These are phyloP conservation scores for Morone chrysops DNA, from an alignment of 2,113 vertebrate species.

Conservation along the genomic window DNA sequence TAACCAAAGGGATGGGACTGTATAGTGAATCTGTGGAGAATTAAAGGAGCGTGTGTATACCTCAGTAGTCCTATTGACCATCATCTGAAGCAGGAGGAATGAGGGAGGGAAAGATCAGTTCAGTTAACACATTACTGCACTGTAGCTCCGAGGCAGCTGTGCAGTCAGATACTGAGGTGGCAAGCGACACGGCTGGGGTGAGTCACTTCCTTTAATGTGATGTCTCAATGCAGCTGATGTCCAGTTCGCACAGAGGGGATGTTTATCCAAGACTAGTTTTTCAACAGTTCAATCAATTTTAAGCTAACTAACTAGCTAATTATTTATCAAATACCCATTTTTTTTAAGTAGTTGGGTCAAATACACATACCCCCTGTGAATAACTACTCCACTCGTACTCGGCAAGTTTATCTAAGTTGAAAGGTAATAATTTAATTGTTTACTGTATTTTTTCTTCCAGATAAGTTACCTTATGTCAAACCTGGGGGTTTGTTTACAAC, in stretches of 20 bases:
- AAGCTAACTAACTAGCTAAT: too few relatives aligned
- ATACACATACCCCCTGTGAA: too few relatives aligned
- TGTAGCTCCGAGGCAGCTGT: neutral
- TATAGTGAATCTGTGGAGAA: constrained; percentile 44
- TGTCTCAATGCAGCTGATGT: too few relatives aligned
- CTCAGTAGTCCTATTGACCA: constrained; percentile 99
- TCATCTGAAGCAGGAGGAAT: constrained; percentile 94
- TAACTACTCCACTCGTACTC: too few relatives aligned
- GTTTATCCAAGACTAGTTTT: too few relatives aligned
- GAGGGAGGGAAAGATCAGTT: constrained; percentile 71
- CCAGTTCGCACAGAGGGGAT: neutral
- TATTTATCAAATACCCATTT: too few relatives aligned
- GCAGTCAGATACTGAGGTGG: constrained; percentile 6
- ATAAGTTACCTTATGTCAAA: too few relatives aligned
- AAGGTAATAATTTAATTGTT: too few relatives aligned
- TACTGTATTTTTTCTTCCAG: neutral
- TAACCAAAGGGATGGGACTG: constrained; percentile 30
- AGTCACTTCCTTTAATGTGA: too few relatives aligned
- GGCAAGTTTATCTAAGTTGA: too few relatives aligned
- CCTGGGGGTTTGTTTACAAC: neutral
- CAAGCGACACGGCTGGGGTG: constrained; percentile 46
- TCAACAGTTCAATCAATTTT: too few relatives aligned
- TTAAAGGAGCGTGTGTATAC: constrained; percentile 84
- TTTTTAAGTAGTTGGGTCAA: too few relatives aligned
- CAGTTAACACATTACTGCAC: constrained; percentile 55